Evolutionary conservation across 2,888 invertebrate species (phyloP).

Genomic region (Hydraecia micacea): DNA sequence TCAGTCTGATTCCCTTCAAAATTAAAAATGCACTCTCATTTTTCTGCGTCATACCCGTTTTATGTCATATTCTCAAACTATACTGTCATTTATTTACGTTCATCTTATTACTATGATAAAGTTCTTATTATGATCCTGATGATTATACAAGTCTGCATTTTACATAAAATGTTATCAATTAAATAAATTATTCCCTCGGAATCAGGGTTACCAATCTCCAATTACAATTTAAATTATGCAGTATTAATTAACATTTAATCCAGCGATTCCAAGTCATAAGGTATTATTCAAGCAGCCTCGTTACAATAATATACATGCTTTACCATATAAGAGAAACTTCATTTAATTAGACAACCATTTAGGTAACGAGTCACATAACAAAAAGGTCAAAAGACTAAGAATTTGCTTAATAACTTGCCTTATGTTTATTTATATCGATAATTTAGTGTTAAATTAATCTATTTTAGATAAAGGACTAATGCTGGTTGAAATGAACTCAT

Average conservation of each 20-base stretch:
- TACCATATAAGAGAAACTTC: conserved; percentile 31
- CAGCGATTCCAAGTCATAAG: conserved; percentile 6
- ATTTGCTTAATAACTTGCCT: conserved; percentile 47
- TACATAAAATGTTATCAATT: neutral
- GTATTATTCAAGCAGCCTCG: conserved; percentile 12
- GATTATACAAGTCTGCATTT: neutral
- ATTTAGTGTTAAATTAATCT: conserved; percentile 56
- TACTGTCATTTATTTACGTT: neutral
- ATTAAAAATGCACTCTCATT: neutral
- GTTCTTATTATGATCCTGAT: neutral
- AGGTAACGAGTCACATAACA: conserved; percentile 25
- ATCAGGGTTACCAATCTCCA: conserved; percentile 15
- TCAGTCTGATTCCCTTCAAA: no score
- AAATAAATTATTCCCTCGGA: neutral
- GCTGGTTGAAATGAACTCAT: conserved; percentile 53
- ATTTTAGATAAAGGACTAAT: conserved; percentile 50
- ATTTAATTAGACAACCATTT: conserved; percentile 46
- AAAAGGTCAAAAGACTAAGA: conserved; percentile 51
- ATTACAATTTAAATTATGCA: conserved; percentile 24
- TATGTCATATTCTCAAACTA: neutral
- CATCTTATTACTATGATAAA: neutral
- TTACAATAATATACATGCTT: conserved; percentile 26
- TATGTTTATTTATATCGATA: conserved; percentile 60
- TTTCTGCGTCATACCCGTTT: no score
- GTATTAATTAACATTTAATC: conserved; percentile 30